A percentile compares a stretch with the other conserved stretches of the same genome.
Conservation (phyloP, 2,797 vertebrate genomes). For the Lindbergichthys nudifrons region DNA sequence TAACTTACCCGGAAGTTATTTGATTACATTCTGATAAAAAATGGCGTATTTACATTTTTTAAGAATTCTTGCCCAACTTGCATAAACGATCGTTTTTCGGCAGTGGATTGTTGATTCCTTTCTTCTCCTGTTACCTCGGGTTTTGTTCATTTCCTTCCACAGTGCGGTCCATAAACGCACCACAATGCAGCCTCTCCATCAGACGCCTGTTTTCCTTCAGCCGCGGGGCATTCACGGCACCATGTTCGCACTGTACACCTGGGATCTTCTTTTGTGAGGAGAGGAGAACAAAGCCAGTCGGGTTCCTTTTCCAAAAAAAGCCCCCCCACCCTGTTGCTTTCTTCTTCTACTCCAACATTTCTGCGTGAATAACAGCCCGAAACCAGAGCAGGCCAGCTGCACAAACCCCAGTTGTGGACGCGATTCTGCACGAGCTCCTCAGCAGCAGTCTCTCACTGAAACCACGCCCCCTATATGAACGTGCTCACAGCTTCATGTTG, state of each 20-base stretch:
- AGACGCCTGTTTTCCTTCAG: background rate
- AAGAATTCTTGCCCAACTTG: too few species aligned
- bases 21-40: background rate
- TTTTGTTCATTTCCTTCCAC: background rate
- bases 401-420: slow-evolving; percentile 1
- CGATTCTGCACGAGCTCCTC: background rate
- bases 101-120: too few species aligned
- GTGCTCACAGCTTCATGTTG: slow-evolving; percentile 18
- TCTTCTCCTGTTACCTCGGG: background rate
- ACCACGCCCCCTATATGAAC: slow-evolving; percentile 42
- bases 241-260: background rate
- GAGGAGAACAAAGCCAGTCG: slow-evolving; percentile 8
- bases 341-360: background rate
- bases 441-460: background rate
- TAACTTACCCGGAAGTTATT: slow-evolving; percentile 2
- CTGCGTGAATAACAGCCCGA: background rate
- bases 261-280: background rate
- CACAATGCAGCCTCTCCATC: background rate
- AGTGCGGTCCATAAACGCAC: background rate
- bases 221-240: background rate
- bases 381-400: background rate
- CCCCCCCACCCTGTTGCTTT: background rate
- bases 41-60: background rate
- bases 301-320: too few species aligned
- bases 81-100: background rate